Conservation (phyloP, 2,113 vertebrate species). For the Poicephalus gulielmi region DNA sequence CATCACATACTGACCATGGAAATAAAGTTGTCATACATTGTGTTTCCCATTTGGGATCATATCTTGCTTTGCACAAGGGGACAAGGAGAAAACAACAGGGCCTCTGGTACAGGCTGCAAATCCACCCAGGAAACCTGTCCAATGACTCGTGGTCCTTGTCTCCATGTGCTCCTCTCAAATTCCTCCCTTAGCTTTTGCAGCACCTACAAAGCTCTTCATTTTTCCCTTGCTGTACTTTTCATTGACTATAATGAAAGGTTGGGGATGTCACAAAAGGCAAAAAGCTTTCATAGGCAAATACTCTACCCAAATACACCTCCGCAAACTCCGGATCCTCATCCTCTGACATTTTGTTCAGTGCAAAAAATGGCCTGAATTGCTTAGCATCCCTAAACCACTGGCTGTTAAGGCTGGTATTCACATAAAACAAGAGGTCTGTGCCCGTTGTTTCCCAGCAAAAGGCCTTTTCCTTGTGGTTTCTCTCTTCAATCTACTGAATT, state of each 20-base stretch:
- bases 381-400: neutral
- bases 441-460: neutral
- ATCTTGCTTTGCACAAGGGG: neutral
- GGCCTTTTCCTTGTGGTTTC: neutral
- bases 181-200: neutral
- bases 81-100: neutral
- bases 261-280: neutral
- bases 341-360: neutral
- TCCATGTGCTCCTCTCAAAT: neutral
- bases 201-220: neutral
- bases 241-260: neutral
- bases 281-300: neutral
- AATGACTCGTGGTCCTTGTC: neutral
- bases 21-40: neutral
- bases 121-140: neutral
- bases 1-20: neutral
- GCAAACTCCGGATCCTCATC: accelerated
- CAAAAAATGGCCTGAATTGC: neutral
- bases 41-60: neutral
- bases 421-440: neutral
- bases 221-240: neutral
- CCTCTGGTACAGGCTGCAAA: neutral
- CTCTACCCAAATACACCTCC: neutral
- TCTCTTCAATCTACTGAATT: neutral
- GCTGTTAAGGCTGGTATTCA: neutral